phyloP scores from a whole-genome alignment of 2,888 invertebrate species.

The Ypsolopha sequella region DNA sequence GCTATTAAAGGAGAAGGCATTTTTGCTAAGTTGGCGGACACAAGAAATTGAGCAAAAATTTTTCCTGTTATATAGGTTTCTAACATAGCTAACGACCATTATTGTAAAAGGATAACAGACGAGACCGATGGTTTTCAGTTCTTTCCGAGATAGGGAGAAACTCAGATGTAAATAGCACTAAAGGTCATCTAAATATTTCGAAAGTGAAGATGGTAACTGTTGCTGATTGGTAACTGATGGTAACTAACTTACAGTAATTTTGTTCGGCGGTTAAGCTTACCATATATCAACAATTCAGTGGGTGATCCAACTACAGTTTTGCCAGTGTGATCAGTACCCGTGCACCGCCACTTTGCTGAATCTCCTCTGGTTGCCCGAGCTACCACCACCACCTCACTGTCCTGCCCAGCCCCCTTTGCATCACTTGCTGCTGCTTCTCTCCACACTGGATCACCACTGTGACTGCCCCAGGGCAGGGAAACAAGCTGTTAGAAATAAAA shows the following conservation, averaged over 20 bases:
- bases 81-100: no score
- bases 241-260: no score
- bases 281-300: background rate
- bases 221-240: no score
- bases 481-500: background rate
- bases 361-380: constrained; percentile 67
- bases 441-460: background rate
- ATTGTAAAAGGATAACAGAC: no score
- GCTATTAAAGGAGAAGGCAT: background rate
- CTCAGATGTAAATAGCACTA: no score
- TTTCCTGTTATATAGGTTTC: background rate
- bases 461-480: background rate
- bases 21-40: background rate
- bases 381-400: constrained; percentile 33
- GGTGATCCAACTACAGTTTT: constrained; percentile 22
- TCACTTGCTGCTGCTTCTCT: constrained; percentile 13
- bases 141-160: no score
- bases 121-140: no score
- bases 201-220: no score
- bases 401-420: constrained; percentile 34
- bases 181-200: no score
- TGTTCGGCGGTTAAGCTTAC: constrained; percentile 38
- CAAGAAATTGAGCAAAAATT: background rate
- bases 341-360: constrained; percentile 80
- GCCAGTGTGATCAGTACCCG: constrained; percentile 73